phyloP scores from a whole-genome alignment of 2,113 vertebrate genomes.

The Pongo abelii region DNA sequence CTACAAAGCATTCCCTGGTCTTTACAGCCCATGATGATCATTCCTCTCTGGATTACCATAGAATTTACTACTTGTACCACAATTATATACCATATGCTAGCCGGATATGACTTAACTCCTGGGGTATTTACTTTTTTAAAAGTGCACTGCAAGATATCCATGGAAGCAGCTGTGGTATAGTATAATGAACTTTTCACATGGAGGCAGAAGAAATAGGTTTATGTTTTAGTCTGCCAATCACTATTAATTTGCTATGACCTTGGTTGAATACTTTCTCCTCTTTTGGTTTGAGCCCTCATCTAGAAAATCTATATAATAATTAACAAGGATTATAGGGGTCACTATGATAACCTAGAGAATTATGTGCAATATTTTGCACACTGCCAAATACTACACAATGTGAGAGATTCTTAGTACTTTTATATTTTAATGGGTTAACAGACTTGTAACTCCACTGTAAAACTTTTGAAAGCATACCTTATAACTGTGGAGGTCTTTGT shows the following conservation, averaged over 20 bases:
- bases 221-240: background rate
- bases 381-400: background rate
- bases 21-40: background rate
- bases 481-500: background rate
- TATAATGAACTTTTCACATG: background rate
- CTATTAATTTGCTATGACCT: background rate
- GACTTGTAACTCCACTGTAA: background rate
- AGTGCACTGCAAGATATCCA: background rate
- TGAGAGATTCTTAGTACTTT: background rate
- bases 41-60: background rate
- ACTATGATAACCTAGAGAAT: background rate
- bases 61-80: background rate
- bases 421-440: background rate
- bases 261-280: background rate
- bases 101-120: background rate
- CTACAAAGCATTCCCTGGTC: background rate
- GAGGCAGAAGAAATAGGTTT: background rate
- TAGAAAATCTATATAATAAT: constrained; percentile 9
- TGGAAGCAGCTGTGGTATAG: background rate
- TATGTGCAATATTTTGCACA: background rate
- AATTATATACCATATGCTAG: background rate
- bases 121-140: background rate
- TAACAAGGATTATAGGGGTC: background rate
- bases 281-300: background rate
- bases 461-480: background rate